Conservation (phyloP, 2,888 invertebrate species). For the Mimumesa dahlbomi region DNA sequence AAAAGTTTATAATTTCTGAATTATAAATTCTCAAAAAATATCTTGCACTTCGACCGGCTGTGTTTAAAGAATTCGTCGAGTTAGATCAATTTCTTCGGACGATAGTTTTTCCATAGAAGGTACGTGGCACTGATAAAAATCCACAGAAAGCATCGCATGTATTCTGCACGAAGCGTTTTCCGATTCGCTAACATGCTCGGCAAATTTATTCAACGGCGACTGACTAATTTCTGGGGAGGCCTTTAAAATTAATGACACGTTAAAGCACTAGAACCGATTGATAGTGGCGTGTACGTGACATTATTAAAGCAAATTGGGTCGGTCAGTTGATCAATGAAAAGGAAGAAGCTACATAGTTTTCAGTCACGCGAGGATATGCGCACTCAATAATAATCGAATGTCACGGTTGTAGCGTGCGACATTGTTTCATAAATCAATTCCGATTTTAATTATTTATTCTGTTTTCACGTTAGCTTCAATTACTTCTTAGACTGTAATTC, state of each 20-base stretch:
- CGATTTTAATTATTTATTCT: neutral
- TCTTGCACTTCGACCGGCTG: too few relatives aligned
- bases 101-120: too few relatives aligned
- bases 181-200: neutral
- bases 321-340: slow-evolving; percentile 34
- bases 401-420: slow-evolving; percentile 4
- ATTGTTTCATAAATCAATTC: neutral
- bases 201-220: neutral
- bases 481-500: too few relatives aligned
- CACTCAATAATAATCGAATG: slow-evolving; percentile 34
- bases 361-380: slow-evolving; percentile 44
- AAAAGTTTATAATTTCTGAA: too few relatives aligned
- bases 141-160: too few relatives aligned
- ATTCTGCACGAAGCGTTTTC: too few relatives aligned
- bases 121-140: too few relatives aligned
- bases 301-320: slow-evolving; percentile 37
- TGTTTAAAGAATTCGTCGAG: too few relatives aligned
- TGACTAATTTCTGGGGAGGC: neutral
- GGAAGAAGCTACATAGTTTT: slow-evolving; percentile 18
- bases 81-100: too few relatives aligned
- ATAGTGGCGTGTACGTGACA: slow-evolving; percentile 1
- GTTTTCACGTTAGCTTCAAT: too few relatives aligned
- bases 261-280: slow-evolving; percentile 8
- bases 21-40: too few relatives aligned
- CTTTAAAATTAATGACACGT: slow-evolving; percentile 14